Evolutionary conservation across 1,140 invertebrate species (phyloP).

Genomic region (Lordiphosa collinella): DNA sequence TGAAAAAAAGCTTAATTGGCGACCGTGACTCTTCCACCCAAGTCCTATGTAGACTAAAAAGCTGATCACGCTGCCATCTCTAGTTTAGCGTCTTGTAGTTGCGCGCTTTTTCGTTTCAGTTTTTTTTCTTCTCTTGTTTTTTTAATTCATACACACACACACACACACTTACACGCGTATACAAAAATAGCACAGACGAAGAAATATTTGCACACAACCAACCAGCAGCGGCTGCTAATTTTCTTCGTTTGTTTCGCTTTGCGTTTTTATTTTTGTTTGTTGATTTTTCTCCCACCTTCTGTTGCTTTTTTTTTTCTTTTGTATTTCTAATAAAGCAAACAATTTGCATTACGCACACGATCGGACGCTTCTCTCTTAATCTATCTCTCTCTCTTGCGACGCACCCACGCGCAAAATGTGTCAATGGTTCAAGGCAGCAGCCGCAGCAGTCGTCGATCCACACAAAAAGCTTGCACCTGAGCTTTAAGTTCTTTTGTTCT

Average conservation of each 20-base stretch:
- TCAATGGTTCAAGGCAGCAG: constrained; percentile 69
- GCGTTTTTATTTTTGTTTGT: constrained; percentile 26
- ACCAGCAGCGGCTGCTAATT: constrained; percentile 38
- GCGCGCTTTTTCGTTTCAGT: constrained; percentile 37
- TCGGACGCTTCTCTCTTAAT: background rate
- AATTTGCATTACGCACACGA: constrained; percentile 9
- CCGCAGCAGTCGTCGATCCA: constrained; percentile 5
- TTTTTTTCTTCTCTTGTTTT: constrained; percentile 22
- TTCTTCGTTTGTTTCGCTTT: constrained; percentile 36
- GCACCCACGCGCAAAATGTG: constrained; percentile 55
- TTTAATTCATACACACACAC: constrained; percentile 6
- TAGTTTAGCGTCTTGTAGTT: constrained; percentile 21
- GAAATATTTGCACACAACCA: constrained; percentile 66
- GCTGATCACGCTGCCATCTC: too few relatives aligned
- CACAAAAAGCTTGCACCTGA: constrained; percentile 4
- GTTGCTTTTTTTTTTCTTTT: background rate
- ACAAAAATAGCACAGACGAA: constrained; percentile 72
- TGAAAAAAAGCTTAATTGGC: too few relatives aligned
- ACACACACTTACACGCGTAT: background rate
- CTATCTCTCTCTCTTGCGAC: constrained; percentile 7
- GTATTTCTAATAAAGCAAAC: constrained; percentile 20
- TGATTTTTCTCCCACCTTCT: constrained; percentile 32
- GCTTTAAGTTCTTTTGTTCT: constrained; percentile 16
- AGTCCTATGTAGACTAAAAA: too few relatives aligned
- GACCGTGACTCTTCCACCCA: too few relatives aligned